A percentile compares a stretch with the other conserved stretches of the same genome.
phyloP scores from a whole-genome alignment of 2,113 vertebrate species.

The Melanostigma gelatinosum region DNA sequence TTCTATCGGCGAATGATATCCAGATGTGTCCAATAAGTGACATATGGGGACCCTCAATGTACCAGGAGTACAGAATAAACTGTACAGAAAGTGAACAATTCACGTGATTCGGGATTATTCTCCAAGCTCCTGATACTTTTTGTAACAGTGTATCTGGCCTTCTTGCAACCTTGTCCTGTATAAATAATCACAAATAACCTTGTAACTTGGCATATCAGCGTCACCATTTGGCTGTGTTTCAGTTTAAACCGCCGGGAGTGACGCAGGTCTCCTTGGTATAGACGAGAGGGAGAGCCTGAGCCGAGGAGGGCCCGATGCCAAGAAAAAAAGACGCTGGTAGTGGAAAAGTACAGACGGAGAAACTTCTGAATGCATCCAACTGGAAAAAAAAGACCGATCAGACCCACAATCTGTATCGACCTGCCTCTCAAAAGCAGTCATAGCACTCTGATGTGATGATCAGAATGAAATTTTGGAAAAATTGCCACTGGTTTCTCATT shows the following conservation, averaged over 20 bases:
- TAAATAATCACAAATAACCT: conserved; percentile 45
- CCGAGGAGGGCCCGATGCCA: conserved; percentile 61
- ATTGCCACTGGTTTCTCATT: neutral
- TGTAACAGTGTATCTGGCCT: neutral
- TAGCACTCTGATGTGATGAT: neutral
- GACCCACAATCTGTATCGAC: neutral
- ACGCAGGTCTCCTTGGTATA: conserved; percentile 56
- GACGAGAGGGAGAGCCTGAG: conserved; percentile 48
- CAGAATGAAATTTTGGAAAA: neutral
- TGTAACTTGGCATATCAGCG: conserved; percentile 44
- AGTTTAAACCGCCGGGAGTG: conserved; percentile 51
- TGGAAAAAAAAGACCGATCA: neutral
- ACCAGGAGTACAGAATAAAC: neutral
- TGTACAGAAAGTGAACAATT: neutral
- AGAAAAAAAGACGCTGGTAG: conserved; percentile 66
- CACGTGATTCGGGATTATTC: neutral
- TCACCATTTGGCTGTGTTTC: conserved; percentile 37
- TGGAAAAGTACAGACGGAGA: conserved; percentile 79
- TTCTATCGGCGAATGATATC: neutral
- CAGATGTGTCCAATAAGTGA: conserved; percentile 22
- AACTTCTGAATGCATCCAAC: conserved; percentile 4
- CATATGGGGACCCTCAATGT: neutral
- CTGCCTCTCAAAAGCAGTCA: neutral
- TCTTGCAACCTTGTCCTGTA: neutral
- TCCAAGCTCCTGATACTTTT: neutral